Evolutionary conservation across 2,113 vertebrate species (phyloP).

Genomic region (Xenopus laevis): DNA sequence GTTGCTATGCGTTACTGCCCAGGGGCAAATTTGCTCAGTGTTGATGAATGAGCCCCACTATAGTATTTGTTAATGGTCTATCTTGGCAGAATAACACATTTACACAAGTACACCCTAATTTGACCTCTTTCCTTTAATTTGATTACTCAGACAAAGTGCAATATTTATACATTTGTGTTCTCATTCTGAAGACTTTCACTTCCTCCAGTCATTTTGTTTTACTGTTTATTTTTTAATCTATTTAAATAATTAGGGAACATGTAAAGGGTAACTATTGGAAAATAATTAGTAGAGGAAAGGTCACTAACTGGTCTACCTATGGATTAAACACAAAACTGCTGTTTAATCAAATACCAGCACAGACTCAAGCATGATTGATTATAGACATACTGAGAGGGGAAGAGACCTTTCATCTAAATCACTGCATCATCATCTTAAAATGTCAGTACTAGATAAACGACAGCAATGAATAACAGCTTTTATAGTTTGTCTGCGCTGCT

Average conservation of each 20-base stretch:
- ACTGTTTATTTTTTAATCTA: not conserved
- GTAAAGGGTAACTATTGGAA: not conserved
- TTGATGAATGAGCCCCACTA: too few relatives aligned
- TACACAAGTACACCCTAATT: too few relatives aligned
- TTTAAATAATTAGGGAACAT: not conserved
- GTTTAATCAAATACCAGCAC: conserved; percentile 25
- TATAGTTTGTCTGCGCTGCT: conserved; percentile 40
- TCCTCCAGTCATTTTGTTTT: too few relatives aligned
- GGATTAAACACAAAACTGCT: conserved; percentile 9
- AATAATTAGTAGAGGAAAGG: conserved; percentile 23
- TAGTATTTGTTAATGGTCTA: too few relatives aligned
- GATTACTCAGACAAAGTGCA: too few relatives aligned
- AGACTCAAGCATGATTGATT: conserved; percentile 23
- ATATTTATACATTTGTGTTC: too few relatives aligned
- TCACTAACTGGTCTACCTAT: not conserved
- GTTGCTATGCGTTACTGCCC: too few relatives aligned
- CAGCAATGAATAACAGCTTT: conserved; percentile 39
- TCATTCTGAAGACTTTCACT: too few relatives aligned
- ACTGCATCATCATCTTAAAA: conserved; percentile 39
- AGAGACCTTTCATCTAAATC: conserved; percentile 27
- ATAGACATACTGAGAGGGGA: conserved; percentile 17
- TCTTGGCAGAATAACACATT: too few relatives aligned
- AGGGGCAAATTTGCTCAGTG: too few relatives aligned
- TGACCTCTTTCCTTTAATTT: too few relatives aligned
- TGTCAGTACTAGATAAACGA: conserved; percentile 39